Base-by-base conservation (phyloP, 2,113 vertebrate genomes). In the Forbesichthys agassizii region DNA sequence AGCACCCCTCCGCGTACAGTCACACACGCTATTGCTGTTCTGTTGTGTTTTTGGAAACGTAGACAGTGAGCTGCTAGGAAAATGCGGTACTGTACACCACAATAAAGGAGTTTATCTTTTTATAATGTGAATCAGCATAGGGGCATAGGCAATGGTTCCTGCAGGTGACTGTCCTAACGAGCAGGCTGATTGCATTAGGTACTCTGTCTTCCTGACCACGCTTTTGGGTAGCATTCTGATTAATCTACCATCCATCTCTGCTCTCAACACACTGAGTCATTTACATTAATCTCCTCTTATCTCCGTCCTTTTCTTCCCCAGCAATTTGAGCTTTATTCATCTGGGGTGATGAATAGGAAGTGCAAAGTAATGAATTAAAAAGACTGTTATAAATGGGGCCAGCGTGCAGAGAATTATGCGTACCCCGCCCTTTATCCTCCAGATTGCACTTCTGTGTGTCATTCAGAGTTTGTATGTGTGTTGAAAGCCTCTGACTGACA, bases 231-330 rank as follows among this genome's bases (percentile, higher is more conserved):
- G 59, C 59, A 49, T 12, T 1, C 70, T 87, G 78, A 87, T 89
- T 82, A 76, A 82, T 86, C 72, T 76, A 55, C 75, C 75, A 57
- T 27, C 27, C 27, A 27, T 27, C 27, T 57, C 55, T 57, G 18
- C 72, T 71, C 71, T 42, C 56, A 61, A 74, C 20, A 5, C 69
- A 33, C 65, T 14, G 59, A 74, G 74, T 64, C 69, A 83, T 88
- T 86, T 84, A 60, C 56, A 75, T 65, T 54, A 77, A 80, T 75
- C 77, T 70, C 79, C 77, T 81, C 84, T 67, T 67, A 55, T 59
- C 49, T 68, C 20, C 0, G 65, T 78, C 76, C 68, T 79, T 81
- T 66, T 66, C 82, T 84, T 79, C 79, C 51, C 12, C 56, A 8
- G n/a, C 36, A 42, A 79, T 48, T 79, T 76, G 20, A 47, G 61